Base-by-base conservation (phyloP, 2,797 vertebrate species). In the Phrynocephalus forsythii region DNA sequence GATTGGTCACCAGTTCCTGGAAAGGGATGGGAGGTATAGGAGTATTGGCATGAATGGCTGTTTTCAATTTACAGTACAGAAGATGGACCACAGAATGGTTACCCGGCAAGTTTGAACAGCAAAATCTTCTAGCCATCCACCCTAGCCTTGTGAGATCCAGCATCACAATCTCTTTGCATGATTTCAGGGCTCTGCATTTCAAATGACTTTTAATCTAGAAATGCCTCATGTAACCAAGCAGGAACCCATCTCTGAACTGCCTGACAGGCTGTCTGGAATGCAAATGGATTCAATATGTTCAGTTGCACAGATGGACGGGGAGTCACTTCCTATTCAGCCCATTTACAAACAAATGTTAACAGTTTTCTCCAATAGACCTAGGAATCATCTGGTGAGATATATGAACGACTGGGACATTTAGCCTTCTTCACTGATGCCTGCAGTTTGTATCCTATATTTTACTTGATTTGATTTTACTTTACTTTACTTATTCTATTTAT, bases 271-370 rank as follows among this genome's bases (percentile, higher is more conserved):
- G 85, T 81, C 78, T 86, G 68, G 30, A 86, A 72, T 72, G 26
- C 68, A 72, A 86, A 80, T 80, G 80, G 78, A n/a, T 68, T 86
- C 78, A 86, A 73, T 78, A 86, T 86, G 78, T 50, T 63, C 72
- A 52, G 80, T 13, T 44, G 30, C 26, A 20, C 30, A 63, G 16
- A 80, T 44, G 26, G 44, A 50, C 78, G 52, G 28, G 30, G 67
- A 30, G 77, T 77, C 78, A 38, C 67, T 60, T 76, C 50, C 8
- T 77, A 67, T 60, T 28, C 52, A 72, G 52, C 10, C 30, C 15
- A 20, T 50, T 71, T 80, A 72, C 48, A 79, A 71, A 56, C 77
- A n/a, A 16, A 50, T 18, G 15, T 38, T 38, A 78, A 56, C 80
- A 52, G 68, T 63, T 86, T 86, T 44, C 50, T 38, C 67, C 5